Conservation (phyloP, 1,140 invertebrate species). For the Bombus huntii region DNA sequence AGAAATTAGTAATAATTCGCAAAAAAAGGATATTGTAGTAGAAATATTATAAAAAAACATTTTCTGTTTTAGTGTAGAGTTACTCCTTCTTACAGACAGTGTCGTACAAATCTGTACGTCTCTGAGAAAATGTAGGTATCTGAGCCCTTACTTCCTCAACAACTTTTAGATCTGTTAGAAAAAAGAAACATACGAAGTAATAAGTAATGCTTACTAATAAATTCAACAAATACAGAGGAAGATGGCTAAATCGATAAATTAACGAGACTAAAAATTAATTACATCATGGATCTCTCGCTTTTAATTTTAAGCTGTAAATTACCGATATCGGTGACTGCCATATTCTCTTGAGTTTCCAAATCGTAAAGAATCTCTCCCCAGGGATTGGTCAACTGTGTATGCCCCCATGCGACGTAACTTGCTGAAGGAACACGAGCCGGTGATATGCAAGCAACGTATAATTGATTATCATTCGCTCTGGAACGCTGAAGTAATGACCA, state of each 20-base stretch:
- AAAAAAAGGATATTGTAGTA: background rate
- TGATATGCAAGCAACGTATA: constrained; percentile 89
- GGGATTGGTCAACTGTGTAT: constrained; percentile 92
- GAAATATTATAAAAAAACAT: background rate
- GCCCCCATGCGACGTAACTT: constrained; percentile 94
- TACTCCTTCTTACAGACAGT: constrained; percentile 79
- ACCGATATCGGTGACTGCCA: constrained; percentile 90
- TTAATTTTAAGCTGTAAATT: constrained; percentile 57
- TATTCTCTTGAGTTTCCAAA: constrained; percentile 88
- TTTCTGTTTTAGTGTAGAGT: background rate
- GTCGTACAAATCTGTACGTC: constrained; percentile 91
- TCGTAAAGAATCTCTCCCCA: constrained; percentile 92
- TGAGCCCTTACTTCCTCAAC: constrained; percentile 90
- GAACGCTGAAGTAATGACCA: constrained; percentile 93
- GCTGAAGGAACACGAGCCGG: constrained; percentile 89
- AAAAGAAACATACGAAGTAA: background rate
- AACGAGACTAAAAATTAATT: background rate
- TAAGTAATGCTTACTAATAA: no score
- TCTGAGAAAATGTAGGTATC: constrained; percentile 91
- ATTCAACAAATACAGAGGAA: no score
- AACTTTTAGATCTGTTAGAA: constrained; percentile 87
- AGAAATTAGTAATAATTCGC: no score
- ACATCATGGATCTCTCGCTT: background rate
- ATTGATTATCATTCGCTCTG: constrained; percentile 94
- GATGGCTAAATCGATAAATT: background rate